A percentile compares a stretch with the other conserved stretches of the same genome.
These are phyloP conservation scores for Bufo gargarizans DNA, from an alignment of 2,113 vertebrate genomes.

Conservation along the genomic window DNA sequence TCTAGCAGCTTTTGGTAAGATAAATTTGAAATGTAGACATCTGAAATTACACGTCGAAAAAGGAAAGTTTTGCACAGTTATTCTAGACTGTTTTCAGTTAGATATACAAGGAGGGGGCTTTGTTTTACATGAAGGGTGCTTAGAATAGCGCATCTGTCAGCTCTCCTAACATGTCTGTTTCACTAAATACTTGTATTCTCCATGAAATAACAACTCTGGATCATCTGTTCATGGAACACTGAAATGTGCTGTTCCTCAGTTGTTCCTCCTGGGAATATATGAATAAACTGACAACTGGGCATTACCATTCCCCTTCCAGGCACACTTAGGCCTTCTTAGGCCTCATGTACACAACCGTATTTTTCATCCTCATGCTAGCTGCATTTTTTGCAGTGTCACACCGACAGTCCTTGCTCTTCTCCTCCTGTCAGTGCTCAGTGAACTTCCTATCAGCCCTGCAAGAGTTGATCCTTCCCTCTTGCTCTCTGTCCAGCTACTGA, in stretches of 20 bases:
- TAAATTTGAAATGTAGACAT: background rate
- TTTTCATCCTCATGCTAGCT: too few relatives aligned
- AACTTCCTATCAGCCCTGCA: too few relatives aligned
- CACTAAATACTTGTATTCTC: background rate
- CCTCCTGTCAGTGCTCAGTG: too few relatives aligned
- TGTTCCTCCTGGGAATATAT: background rate
- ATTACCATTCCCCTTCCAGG: background rate
- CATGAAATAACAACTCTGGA: background rate
- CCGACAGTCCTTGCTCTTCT: too few relatives aligned
- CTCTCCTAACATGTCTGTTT: background rate
- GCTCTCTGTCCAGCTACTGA: too few relatives aligned
- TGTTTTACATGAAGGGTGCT: background rate
- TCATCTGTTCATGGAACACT: background rate
- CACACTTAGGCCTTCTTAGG: too few relatives aligned
- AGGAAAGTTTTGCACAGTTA: background rate
- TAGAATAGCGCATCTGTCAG: background rate
- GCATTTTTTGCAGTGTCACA: too few relatives aligned
- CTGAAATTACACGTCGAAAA: background rate
- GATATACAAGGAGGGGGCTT: background rate
- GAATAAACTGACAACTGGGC: background rate
- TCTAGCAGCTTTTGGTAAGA: constrained; percentile 6
- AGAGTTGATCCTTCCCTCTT: too few relatives aligned
- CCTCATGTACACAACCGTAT: too few relatives aligned
- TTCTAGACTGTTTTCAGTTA: background rate
- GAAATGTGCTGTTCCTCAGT: background rate